A percentile compares a stretch with the other conserved stretches of the same genome.
phyloP scores from a whole-genome alignment of 2,113 vertebrate species.

The Acanthochromis polyacanthus region DNA sequence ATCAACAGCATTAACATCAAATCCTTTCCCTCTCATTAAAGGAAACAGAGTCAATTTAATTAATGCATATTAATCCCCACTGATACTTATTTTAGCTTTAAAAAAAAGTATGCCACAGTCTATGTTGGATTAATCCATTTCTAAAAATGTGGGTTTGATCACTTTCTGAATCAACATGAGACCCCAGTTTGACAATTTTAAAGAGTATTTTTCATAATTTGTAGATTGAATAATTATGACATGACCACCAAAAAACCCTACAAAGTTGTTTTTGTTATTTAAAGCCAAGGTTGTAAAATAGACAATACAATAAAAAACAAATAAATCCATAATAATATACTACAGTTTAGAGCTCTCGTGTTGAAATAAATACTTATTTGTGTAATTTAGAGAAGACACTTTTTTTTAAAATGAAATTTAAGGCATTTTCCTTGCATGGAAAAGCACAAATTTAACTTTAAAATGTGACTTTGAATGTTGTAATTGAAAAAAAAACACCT shows the following conservation, averaged over 20 bases:
- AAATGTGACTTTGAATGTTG: no score
- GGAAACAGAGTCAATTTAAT: slow-evolving; percentile 96
- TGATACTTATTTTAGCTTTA: slow-evolving; percentile 93
- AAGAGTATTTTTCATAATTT: slow-evolving; percentile 49
- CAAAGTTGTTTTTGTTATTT: background rate
- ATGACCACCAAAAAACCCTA: slow-evolving; percentile 32
- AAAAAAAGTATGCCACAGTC: slow-evolving; percentile 73
- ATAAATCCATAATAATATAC: background rate
- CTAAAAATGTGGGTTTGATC: slow-evolving; percentile 70
- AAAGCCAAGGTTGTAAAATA: background rate
- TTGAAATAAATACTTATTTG: no score
- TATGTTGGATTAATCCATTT: slow-evolving; percentile 68
- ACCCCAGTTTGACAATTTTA: slow-evolving; percentile 44
- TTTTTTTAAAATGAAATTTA: no score
- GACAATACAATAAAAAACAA: background rate
- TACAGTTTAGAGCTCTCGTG: no score
- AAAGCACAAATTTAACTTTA: no score
- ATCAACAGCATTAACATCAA: slow-evolving; percentile 95
- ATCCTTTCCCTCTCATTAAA: slow-evolving; percentile 97
- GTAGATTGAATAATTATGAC: slow-evolving; percentile 56
- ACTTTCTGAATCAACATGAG: slow-evolving; percentile 35
- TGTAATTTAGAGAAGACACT: no score
- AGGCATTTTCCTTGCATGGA: no score
- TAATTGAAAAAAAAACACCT: no score
- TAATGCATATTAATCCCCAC: slow-evolving; percentile 96